Percentiles rank a stretch among this genome's conserved stretches.
These are phyloP conservation scores for Amblyornis subalaris DNA, from an alignment of 2,113 vertebrate genomes.

Conservation along the genomic window DNA sequence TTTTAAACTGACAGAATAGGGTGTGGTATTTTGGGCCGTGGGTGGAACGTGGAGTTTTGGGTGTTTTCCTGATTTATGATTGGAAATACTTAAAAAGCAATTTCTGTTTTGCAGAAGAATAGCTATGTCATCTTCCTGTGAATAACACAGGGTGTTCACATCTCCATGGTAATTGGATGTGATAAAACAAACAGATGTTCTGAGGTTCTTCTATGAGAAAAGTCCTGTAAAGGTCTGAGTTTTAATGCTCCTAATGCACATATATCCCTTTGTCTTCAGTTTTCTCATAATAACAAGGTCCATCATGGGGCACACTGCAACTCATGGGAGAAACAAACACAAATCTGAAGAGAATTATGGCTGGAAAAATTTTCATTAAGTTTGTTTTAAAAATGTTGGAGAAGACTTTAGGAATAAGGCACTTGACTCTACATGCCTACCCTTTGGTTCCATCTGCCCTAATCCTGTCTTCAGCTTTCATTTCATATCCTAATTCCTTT, in stretches of 20 bases:
- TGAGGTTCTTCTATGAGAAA: neutral
- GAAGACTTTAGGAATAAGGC: neutral
- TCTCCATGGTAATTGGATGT: conserved; percentile 48
- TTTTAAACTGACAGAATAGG: conserved; percentile 5
- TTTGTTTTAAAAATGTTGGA: neutral
- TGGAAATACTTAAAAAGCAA: conserved; percentile 59
- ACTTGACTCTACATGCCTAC: neutral
- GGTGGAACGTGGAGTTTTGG: conserved; percentile 2
- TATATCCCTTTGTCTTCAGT: neutral
- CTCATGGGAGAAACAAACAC: neutral
- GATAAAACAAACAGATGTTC: conserved; percentile 59
- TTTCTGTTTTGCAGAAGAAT: conserved; percentile 58
- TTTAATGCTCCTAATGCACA: neutral
- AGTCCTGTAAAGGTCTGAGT: neutral
- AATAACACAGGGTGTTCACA: conserved; percentile 58
- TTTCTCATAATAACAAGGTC: neutral
- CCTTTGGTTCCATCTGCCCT: neutral
- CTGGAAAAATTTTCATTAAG: neutral
- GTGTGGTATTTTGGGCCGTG: neutral
- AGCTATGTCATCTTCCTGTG: conserved; percentile 62
- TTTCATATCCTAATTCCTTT: neutral
- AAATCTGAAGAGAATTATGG: neutral
- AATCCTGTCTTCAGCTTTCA: neutral
- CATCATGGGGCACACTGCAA: neutral
- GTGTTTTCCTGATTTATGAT: conserved; percentile 49